Percentiles rank a stretch among this genome's conserved stretches.
Conservation (phyloP, 2,888 invertebrate genomes). For the Allolobophora icterica region DNA sequence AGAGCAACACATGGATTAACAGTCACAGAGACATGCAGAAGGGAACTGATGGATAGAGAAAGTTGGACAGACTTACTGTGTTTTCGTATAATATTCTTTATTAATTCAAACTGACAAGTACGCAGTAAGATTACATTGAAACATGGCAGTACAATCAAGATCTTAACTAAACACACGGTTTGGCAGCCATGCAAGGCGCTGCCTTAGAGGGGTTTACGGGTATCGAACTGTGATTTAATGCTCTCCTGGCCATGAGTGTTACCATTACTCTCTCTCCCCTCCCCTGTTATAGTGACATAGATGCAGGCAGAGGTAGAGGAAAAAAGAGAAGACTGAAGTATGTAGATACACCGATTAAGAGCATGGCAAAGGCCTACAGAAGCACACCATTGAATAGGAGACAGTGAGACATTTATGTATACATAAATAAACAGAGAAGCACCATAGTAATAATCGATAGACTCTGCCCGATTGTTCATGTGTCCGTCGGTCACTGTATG, state of each 20-base stretch:
- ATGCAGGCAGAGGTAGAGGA: neutral
- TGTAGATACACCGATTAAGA: neutral
- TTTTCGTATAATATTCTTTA: too few species aligned
- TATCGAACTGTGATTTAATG: too few species aligned
- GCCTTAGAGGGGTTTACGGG: too few species aligned
- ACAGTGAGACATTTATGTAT: neutral
- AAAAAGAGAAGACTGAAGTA: neutral
- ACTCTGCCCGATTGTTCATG: neutral
- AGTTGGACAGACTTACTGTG: neutral
- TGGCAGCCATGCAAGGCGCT: too few species aligned
- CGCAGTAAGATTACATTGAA: too few species aligned
- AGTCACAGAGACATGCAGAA: neutral
- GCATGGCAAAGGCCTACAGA: neutral
- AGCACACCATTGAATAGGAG: neutral
- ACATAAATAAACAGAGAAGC: neutral
- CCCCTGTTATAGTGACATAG: too few species aligned
- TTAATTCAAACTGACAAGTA: too few species aligned
- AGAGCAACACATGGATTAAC: neutral
- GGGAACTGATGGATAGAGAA: neutral
- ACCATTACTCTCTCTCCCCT: too few species aligned
- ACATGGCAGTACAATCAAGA: too few species aligned
- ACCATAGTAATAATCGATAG: conserved; percentile 3
- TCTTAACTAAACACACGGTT: too few species aligned
- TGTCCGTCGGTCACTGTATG: neutral
- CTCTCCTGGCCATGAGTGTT: too few species aligned